Base-by-base conservation (phyloP, 1,140 invertebrate genomes). In the Drosophila cardini region DNA sequence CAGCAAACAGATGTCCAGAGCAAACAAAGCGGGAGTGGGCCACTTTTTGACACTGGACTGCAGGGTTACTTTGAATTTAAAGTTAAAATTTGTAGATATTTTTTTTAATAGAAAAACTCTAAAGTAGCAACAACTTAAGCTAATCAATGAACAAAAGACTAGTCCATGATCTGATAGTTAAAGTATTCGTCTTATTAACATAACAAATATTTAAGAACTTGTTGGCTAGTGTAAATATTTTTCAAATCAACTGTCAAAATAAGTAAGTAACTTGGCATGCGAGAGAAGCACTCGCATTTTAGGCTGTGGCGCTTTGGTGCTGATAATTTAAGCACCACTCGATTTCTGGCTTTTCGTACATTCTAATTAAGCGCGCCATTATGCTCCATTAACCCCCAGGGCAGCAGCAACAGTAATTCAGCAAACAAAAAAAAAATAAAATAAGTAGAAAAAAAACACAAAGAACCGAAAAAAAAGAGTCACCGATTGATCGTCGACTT, bases 351-450 rank as follows among this genome's bases (percentile, higher is more conserved):
- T 45, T 55, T 70, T 50, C 48, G 58, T 70, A 74, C 45, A 79
- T 71, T 81, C 78, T 70, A 84, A 85, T 85, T 84, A 69, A 74
- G 76, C 76, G 68, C 63, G 70, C 78, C 78, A 81, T 80, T 75
- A 73, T 85, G 82, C 78, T 85, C 78, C 78, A 85, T 81, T 85
- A 85, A 85, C 82, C 82, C 75, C 46, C 52, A 69, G 78, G 61
- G 58, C 60, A 63, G 26, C 46, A 62, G 50, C 57, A 62, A 15
- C 50, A 65, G 61, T 38, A 48, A 64, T 38, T 38, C 43, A 40
- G 2, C 8, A 42, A 42, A 16, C 4, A 46, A 45, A 64, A n/a
- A 30, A 16, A 45, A 21, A 9, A 32, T 18, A 0, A 42, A 16
- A 15, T 2, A 68, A 34, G 52, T n/a, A 21, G 32, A 10, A 45